Conservation (phyloP, 2,113 vertebrate species). For the Canis aureus region DNA sequence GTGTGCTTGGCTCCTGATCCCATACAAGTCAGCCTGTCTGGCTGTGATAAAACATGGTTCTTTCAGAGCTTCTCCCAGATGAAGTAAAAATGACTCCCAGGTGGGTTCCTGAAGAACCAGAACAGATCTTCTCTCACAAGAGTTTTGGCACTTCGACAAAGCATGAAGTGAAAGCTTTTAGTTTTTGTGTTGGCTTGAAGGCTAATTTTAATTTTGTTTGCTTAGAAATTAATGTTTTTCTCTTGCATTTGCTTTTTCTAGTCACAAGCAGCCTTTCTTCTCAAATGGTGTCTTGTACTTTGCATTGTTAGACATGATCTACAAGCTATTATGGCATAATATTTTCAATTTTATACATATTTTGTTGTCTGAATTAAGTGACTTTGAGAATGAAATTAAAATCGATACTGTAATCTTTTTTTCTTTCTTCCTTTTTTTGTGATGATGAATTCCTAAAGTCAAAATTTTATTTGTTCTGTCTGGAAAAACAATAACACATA, state of each 20-base stretch:
- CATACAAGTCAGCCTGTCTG: background rate
- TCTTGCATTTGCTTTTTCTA: constrained; percentile 15
- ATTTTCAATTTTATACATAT: background rate
- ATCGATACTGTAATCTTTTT: background rate
- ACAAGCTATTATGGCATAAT: background rate
- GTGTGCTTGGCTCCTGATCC: background rate
- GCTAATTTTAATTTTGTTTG: background rate
- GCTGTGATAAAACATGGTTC: background rate
- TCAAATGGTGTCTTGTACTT: constrained; percentile 11
- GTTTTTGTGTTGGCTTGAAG: background rate
- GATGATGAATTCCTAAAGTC: background rate
- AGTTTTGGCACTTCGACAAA: constrained; percentile 5
- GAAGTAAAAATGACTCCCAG: constrained; percentile 7
- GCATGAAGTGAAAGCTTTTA: background rate
- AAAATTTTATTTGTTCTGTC: constrained; percentile 3
- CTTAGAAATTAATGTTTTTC: constrained; percentile 21
- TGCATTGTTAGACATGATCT: background rate
- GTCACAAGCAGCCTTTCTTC: background rate
- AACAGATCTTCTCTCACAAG: background rate
- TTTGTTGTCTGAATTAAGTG: constrained; percentile 4
- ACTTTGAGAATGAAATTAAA: constrained; percentile 26
- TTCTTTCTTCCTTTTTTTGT: too few relatives aligned
- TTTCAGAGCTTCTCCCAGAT: background rate
- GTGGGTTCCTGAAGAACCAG: background rate
- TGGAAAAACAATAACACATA: background rate